Evolutionary conservation across 2,113 vertebrate genomes (phyloP).

Genomic region (Microcebus griseorufus): DNA sequence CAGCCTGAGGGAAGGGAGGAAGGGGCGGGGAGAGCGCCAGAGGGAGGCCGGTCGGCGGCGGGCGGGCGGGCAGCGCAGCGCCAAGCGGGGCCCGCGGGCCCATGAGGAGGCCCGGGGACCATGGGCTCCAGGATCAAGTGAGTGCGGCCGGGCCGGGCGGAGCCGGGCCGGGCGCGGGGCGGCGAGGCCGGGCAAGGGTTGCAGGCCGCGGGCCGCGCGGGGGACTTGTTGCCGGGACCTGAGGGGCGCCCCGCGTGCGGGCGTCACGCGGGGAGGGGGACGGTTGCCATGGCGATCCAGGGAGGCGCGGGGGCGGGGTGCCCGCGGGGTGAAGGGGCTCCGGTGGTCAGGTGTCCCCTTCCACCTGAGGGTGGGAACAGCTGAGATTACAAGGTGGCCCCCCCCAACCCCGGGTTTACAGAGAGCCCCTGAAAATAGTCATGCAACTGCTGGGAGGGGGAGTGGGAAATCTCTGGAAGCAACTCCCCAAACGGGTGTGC

Average conservation of each 20-base stretch:
- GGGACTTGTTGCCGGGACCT: conserved; percentile 74
- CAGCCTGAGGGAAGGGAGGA: conserved; percentile 77
- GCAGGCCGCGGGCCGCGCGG: conserved; percentile 75
- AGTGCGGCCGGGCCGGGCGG: conserved; percentile 79
- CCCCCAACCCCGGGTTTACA: not conserved
- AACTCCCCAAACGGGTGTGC: conserved; percentile 43
- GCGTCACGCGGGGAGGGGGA: conserved; percentile 52
- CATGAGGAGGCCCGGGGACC: conserved; percentile 87
- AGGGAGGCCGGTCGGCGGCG: conserved; percentile 75
- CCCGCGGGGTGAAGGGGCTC: not conserved
- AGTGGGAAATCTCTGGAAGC: conserved; percentile 54
- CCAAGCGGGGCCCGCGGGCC: conserved; percentile 78
- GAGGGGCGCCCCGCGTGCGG: conserved; percentile 46
- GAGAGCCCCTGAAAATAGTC: conserved; percentile 31
- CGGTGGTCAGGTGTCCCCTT: conserved; percentile 26
- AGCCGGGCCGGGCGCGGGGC: conserved; percentile 77
- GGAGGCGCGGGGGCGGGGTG: not conserved
- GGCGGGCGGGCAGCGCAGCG: conserved; percentile 76
- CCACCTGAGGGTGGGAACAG: conserved; percentile 35
- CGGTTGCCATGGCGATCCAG: conserved; percentile 63
- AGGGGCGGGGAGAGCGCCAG: conserved; percentile 81
- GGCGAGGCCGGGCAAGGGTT: conserved; percentile 72
- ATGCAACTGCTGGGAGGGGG: not conserved
- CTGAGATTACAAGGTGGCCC: not conserved
- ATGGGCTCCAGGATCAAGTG: conserved; percentile 91